A percentile compares a stretch with the other conserved stretches of the same genome.
Evolutionary conservation across 2,797 vertebrate genomes (phyloP).

Genomic region (Enteromius trimaculatus): DNA sequence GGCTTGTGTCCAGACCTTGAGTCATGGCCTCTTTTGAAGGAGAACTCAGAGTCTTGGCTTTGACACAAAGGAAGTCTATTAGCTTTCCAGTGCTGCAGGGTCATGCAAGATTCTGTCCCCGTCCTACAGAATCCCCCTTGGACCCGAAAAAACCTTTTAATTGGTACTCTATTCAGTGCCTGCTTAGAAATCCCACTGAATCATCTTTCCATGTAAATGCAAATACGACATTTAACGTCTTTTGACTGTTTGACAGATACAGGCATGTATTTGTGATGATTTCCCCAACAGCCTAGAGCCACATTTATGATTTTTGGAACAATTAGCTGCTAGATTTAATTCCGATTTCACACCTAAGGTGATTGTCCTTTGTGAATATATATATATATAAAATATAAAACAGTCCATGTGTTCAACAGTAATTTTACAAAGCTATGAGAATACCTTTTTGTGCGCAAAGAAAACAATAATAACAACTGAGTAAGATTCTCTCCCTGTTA

Average conservation of each 20-base stretch:
- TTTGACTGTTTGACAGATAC: background rate
- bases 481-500: no score
- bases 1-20: constrained; percentile 43
- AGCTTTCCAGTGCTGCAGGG: constrained; percentile 18
- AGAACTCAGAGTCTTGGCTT: constrained; percentile 23
- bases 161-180: background rate
- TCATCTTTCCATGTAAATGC: background rate
- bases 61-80: constrained; percentile 22
- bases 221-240: background rate
- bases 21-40: constrained; percentile 25
- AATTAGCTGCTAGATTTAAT: background rate
- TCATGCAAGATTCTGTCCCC: background rate
- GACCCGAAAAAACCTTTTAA: background rate
- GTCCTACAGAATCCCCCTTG: background rate
- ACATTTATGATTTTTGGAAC: background rate
- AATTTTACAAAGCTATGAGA: background rate
- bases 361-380: background rate
- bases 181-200: background rate
- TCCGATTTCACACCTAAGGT: background rate
- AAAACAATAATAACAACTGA: background rate
- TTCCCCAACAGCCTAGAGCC: background rate
- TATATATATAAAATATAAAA: background rate
- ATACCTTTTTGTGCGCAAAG: no score
- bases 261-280: background rate
- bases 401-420: background rate